Evolutionary conservation across 1,140 invertebrate genomes (phyloP), one percentile per base, ranked within the genome.

Genomic region (Brachionus koreanus): DNA sequence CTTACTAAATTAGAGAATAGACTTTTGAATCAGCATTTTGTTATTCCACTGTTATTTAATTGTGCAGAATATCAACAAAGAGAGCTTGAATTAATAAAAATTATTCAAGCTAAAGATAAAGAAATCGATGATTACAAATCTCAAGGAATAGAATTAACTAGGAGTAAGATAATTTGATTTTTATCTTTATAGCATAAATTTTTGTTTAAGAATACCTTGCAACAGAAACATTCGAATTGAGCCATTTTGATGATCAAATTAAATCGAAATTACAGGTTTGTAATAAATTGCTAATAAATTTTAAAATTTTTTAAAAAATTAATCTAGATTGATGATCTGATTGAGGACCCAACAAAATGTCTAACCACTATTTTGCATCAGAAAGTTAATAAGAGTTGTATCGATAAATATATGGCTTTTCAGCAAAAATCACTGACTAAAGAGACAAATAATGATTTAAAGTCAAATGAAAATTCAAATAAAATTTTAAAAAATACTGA

Each of bases 71-170:
- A 86, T 39, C 83, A 81, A 33, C 46, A 85, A 13, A 81, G 85
- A 65, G 85, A 86, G 65, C 42, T 84, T 16, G 86, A 87, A 83
- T 83, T 87, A 10, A 35, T 84, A 25, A 85, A 85, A 77, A 69
- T 86, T 7, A 81, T 87, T 16, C 57, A 83, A 6, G 75, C 82
- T 13, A 87, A 87, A 83, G 86, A 87, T 75, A 86, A 85, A 76
- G 84, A 87, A 84, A 85, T 87, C 63, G 85, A 86, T 7, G 86
- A 87, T 77, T 87, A 86, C 74, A 86, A 85, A 82, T 72, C 84
- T 19, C 86, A 87, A 49, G 86, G 86, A 19, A 84, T 82, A 3
- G 83, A 82, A 63, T 67, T 83, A 12, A 84, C 84, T 0, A 84
- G 86, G 84, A 86, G 86, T 87, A 84, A 84, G 84, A 49, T 35